Evolutionary conservation across 2,888 invertebrate species (phyloP).

Genomic region (Dasysyrphus albostriatus): DNA sequence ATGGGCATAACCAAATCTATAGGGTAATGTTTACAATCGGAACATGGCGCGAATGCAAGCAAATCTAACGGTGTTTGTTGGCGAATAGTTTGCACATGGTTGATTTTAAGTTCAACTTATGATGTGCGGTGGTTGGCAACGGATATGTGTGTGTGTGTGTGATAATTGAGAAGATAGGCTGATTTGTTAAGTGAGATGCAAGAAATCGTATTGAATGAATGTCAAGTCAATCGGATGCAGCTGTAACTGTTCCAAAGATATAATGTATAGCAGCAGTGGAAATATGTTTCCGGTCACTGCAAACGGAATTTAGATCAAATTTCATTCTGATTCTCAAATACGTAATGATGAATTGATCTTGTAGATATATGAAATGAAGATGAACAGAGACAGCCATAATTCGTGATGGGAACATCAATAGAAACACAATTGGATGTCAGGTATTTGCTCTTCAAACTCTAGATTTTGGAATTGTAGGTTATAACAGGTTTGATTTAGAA

Average conservation of each 20-base stretch:
- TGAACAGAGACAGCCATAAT: not conserved
- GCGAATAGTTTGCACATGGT: conserved; percentile 68
- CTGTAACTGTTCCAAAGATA: conserved; percentile 36
- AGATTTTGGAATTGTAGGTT: too few relatives aligned
- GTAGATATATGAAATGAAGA: not conserved
- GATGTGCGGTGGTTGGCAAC: conserved; percentile 35
- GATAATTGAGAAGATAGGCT: conserved; percentile 65
- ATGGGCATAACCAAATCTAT: conserved; percentile 11
- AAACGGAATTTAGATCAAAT: conserved; percentile 21
- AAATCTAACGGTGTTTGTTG: conserved; percentile 62
- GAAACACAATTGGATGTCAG: not conserved
- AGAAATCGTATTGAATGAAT: conserved; percentile 64
- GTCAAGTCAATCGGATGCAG: conserved; percentile 67
- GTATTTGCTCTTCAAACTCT: too few relatives aligned
- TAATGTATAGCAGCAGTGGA: conserved; percentile 20
- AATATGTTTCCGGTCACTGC: conserved; percentile 63
- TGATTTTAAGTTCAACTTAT: conserved; percentile 71
- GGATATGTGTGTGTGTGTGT: conserved; percentile 49
- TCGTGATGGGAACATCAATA: not conserved
- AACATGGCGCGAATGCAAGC: conserved; percentile 49
- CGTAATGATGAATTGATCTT: not conserved
- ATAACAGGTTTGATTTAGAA: too few relatives aligned
- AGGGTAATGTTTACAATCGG: conserved; percentile 48
- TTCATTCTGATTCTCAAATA: conserved; percentile 12
- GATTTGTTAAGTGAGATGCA: conserved; percentile 66